A percentile compares a stretch with the other conserved stretches of the same genome.
Evolutionary conservation across 2,113 vertebrate species (phyloP).

Genomic region (Nerophis lumbriciformis): DNA sequence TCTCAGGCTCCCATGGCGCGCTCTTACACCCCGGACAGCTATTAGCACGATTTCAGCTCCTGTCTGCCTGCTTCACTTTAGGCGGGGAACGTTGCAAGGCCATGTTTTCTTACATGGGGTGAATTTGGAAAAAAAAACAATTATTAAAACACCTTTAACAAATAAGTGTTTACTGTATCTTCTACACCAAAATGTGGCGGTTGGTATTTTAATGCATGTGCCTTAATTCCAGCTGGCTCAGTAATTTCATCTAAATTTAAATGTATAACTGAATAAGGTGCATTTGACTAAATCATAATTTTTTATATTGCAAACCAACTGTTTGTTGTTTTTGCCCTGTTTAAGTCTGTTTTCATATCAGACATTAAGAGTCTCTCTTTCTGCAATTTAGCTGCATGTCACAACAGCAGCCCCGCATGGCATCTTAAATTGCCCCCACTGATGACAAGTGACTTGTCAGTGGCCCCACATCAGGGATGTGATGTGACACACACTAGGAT

Average conservation of each 20-base stretch:
- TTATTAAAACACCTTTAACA: neutral
- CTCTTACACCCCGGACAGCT: constrained; percentile 65
- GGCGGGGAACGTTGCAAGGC: constrained; percentile 45
- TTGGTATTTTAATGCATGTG: neutral
- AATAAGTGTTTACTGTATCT: constrained; percentile 1
- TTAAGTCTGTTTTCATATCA: neutral
- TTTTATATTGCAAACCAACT: neutral
- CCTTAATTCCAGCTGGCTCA: too few species aligned
- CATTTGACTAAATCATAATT: too few species aligned
- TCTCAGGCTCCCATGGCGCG: constrained; percentile 58
- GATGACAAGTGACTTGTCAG: constrained; percentile 63
- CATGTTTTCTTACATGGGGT: constrained; percentile 23
- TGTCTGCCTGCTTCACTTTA: constrained; percentile 71
- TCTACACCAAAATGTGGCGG: neutral
- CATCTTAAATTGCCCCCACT: constrained; percentile 59
- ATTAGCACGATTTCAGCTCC: constrained; percentile 83
- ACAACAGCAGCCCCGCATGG: constrained; percentile 58
- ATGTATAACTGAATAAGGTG: too few species aligned
- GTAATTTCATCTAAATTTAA: too few species aligned
- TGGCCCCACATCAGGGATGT: constrained; percentile 49
- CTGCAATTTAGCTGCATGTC: constrained; percentile 58
- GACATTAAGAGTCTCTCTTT: constrained; percentile 31
- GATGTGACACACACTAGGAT: constrained; percentile 62
- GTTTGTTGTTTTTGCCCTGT: too few species aligned
- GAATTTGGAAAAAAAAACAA: neutral